These are phyloP conservation scores for Gallinago undulata DNA, from an alignment of 2,113 vertebrate species.

Conservation along the genomic window DNA sequence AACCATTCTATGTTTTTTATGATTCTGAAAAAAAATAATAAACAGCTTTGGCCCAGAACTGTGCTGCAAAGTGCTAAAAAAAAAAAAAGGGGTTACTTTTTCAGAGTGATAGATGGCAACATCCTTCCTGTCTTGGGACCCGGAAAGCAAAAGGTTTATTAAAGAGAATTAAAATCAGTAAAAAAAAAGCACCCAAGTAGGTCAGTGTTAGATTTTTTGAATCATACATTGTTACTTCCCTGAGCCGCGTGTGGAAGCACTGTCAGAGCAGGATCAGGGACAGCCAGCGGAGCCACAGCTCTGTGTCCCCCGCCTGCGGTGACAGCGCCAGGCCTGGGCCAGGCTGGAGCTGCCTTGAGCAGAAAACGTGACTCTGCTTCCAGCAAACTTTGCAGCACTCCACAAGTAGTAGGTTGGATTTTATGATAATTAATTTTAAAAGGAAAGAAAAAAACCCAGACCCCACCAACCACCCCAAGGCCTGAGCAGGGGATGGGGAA, in stretches of 20 bases:
- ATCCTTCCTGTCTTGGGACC: neutral
- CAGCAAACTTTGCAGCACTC: neutral
- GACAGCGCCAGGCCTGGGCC: neutral
- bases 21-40: neutral
- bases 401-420: fast-evolving
- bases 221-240: neutral
- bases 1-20: no score
- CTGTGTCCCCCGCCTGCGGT: fast-evolving
- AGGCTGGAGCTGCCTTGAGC: neutral
- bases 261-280: neutral
- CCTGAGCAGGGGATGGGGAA: neutral
- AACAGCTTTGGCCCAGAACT: neutral
- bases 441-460: neutral
- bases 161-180: neutral
- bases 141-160: neutral
- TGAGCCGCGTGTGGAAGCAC: neutral
- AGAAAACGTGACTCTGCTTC: neutral
- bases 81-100: neutral
- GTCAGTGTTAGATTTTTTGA: neutral
- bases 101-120: conserved; percentile 2
- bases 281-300: no score
- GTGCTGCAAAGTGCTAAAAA: neutral
- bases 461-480: neutral
- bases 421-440: neutral
- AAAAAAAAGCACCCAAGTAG: neutral